Percentiles rank a stretch among this genome's conserved stretches.
These are phyloP conservation scores for Orchestes rusci DNA, from an alignment of 2,888 invertebrate species.

Conservation along the genomic window DNA sequence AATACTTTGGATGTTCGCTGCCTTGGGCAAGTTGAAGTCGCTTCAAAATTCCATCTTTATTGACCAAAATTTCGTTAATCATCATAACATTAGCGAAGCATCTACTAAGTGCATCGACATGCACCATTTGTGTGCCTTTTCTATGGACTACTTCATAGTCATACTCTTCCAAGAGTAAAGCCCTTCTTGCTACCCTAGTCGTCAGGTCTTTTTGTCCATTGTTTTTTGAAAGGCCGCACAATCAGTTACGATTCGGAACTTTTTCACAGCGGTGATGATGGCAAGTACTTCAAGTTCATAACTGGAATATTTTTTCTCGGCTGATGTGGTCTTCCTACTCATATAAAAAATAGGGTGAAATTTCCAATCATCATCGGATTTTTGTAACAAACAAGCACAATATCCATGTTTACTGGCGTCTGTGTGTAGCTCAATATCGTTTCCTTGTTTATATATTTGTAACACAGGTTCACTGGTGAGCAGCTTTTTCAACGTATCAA, in stretches of 20 bases:
- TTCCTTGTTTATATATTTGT: constrained; percentile 18
- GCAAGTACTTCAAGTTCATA: constrained; percentile 16
- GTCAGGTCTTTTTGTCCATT: constrained; percentile 31
- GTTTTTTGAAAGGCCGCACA: constrained; percentile 33
- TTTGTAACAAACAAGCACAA: constrained; percentile 25
- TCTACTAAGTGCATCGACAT: constrained; percentile 8
- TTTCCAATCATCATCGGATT: constrained; percentile 21
- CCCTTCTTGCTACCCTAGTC: constrained; percentile 34
- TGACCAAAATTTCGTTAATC: not conserved
- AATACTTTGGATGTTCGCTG: too few relatives aligned
- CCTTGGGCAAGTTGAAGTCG: constrained; percentile 19
- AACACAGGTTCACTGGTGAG: constrained; percentile 21
- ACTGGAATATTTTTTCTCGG: not conserved
- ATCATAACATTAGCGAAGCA: constrained; percentile 4
- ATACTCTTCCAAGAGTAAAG: constrained; percentile 31
- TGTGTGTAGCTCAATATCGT: constrained; percentile 29
- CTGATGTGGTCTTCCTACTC: constrained; percentile 24
- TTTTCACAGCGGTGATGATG: constrained; percentile 34
- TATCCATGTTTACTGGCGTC: constrained; percentile 25
- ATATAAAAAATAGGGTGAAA: constrained; percentile 29
- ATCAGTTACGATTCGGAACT: constrained; percentile 28
- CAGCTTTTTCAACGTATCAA: constrained; percentile 22
- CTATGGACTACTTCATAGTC: constrained; percentile 31
- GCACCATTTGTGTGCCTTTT: constrained; percentile 16
- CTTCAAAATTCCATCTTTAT: constrained; percentile 12